Evolutionary conservation across 2,888 invertebrate species (phyloP).

Genomic region (Thera britannica): DNA sequence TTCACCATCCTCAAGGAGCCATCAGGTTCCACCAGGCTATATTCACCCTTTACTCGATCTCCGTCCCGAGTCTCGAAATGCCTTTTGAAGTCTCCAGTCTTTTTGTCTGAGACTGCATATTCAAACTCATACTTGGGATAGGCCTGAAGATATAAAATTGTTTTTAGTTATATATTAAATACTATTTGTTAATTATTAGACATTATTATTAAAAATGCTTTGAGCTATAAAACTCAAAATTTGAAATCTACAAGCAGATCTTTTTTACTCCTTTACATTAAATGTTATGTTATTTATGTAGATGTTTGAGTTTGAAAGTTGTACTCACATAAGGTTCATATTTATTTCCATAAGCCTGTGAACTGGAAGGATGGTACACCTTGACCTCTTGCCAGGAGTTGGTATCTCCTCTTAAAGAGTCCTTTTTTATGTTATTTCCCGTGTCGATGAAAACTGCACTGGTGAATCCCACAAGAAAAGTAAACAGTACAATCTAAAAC

Average conservation of each 20-base stretch:
- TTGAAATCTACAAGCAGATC: neutral
- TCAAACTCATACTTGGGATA: slow-evolving; percentile 86
- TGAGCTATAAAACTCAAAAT: too few relatives aligned
- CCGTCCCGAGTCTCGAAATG: slow-evolving; percentile 83
- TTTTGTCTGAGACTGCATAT: slow-evolving; percentile 84
- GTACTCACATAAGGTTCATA: slow-evolving; percentile 68
- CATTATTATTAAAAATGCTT: too few relatives aligned
- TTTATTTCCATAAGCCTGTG: slow-evolving; percentile 56
- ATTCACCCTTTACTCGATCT: slow-evolving; percentile 83
- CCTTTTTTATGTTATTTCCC: slow-evolving; percentile 38
- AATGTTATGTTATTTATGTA: neutral
- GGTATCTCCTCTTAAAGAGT: slow-evolving; percentile 27
- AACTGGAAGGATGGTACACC: slow-evolving; percentile 63
- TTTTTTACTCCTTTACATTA: neutral
- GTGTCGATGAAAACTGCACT: slow-evolving; percentile 65
- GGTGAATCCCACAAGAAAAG: slow-evolving; percentile 59
- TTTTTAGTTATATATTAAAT: too few relatives aligned
- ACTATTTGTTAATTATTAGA: too few relatives aligned
- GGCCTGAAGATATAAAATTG: slow-evolving; percentile 51
- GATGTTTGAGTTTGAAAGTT: neutral
- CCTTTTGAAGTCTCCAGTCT: slow-evolving; percentile 84
- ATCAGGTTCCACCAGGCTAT: slow-evolving; percentile 84
- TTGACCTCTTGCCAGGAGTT: slow-evolving; percentile 68
- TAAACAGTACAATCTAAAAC: slow-evolving; percentile 64
- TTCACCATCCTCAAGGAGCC: slow-evolving; percentile 83